Evolutionary conservation across 1,140 invertebrate genomes (phyloP), one percentile per base, ranked within the genome.

Genomic region (Harpegnathos saltator): DNA sequence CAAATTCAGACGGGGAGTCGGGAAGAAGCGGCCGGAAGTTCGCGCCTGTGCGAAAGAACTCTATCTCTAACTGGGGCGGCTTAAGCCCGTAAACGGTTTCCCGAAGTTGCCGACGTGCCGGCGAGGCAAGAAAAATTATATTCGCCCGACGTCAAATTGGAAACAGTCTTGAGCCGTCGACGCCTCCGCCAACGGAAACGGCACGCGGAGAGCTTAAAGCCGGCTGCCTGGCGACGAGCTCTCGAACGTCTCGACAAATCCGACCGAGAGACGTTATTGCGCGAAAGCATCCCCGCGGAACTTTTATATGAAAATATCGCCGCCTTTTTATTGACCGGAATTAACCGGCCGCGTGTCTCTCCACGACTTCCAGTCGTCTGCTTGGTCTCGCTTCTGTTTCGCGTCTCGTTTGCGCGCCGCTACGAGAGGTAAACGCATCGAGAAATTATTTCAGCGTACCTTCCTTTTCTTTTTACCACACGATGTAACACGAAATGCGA

Each of bases 121-220:
- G 54, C 75, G 38, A 80, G 65, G 75, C 65, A 68, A 80, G 75
- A 80, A 80, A 80, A 69, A 80, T 80, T 80, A 80, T 80, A 80
- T 80, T 80, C 75, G 75, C 33, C 75, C 65, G 65, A 80, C 65
- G 33, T 80, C 75, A 80, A 71, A 80, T 80, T 80, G 75, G 54
- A 80, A 80, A 80, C 33, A 80, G 75, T 80, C 52, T 71, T 58
- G 75, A 80, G 65, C 65, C 65, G 75, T 80, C 75, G 65, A 59
- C 75, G 65, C 14, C 38, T 71, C 65, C 52, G 75, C n/a, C 65
- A 29, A 80, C 17, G 75, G 48, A 59, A 48, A 22, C 65, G 52
- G 52, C 29, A 68, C 17, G 29, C 7, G 38, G 38, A 33, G 52
- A 33, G 52, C 19, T 58, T 68, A 78, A 48, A n/a, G 33, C 68